A percentile compares a stretch with the other conserved stretches of the same genome.
Evolutionary conservation across 1,140 invertebrate species (phyloP).

Genomic region (Bombus superbus): DNA sequence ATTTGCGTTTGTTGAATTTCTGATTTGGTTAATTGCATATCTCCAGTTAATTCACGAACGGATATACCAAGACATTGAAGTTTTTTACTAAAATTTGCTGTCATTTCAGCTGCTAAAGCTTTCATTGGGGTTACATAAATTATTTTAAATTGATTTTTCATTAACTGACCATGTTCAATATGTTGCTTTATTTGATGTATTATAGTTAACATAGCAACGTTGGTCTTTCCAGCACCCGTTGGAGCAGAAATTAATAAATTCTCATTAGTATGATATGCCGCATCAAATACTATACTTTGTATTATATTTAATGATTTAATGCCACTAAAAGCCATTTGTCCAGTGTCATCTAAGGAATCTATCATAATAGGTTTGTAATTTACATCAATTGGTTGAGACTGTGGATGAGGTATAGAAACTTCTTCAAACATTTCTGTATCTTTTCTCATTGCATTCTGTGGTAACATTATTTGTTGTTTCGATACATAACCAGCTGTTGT

Average conservation of each 20-base stretch:
- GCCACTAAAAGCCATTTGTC: conserved; percentile 93
- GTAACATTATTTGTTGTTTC: conserved; percentile 90
- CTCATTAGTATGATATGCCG: conserved; percentile 98
- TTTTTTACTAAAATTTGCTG: conserved; percentile 93
- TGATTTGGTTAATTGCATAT: conserved; percentile 97
- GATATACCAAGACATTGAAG: conserved; percentile 89
- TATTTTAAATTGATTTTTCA: conserved; percentile 98
- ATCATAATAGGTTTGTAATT: conserved; percentile 89
- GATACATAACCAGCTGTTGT: conserved; percentile 89
- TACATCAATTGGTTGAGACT: conserved; percentile 85
- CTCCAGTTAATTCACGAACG: conserved; percentile 97
- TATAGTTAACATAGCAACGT: conserved; percentile 97
- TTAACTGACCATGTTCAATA: conserved; percentile 90
- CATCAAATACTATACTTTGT: conserved; percentile 97
- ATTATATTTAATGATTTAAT: conserved; percentile 95
- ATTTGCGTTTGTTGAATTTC: conserved; percentile 99
- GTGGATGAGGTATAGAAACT: conserved; percentile 92
- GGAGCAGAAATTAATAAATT: conserved; percentile 98
- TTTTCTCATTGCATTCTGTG: conserved; percentile 89
- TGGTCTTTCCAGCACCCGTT: conserved; percentile 98
- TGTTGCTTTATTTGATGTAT: conserved; percentile 95
- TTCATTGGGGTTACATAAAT: conserved; percentile 99
- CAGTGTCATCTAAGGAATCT: conserved; percentile 91
- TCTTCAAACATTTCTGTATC: conserved; percentile 92
- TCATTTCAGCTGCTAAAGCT: conserved; percentile 99